Percentiles rank a stretch among this genome's conserved stretches.
phyloP scores from a whole-genome alignment of 2,797 vertebrate genomes.

The Loris lydekkerianus region DNA sequence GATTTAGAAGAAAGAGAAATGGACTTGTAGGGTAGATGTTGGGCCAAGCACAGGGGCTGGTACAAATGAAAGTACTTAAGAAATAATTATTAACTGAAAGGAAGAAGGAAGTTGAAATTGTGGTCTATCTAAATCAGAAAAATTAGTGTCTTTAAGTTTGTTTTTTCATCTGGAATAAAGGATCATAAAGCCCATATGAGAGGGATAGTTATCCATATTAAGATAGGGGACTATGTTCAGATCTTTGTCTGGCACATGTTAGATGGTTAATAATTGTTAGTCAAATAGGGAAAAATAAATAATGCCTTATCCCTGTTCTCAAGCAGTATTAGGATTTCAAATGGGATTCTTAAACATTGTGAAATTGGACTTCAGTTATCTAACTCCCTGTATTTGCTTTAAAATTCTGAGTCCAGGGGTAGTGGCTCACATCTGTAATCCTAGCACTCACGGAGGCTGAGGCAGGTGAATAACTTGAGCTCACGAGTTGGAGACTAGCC shows the following conservation, averaged over 20 bases:
- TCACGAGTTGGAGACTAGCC: too few relatives aligned
- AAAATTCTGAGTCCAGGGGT: neutral
- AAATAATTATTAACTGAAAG: neutral
- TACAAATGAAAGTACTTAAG: neutral
- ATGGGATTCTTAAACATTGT: neutral
- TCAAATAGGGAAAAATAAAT: slow-evolving; percentile 23
- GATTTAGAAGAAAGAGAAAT: neutral
- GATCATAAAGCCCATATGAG: neutral
- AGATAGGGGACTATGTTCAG: neutral
- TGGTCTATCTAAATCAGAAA: neutral
- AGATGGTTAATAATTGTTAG: slow-evolving; percentile 44
- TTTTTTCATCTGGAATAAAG: slow-evolving; percentile 36
- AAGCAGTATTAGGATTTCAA: neutral
- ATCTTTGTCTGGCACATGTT: slow-evolving; percentile 1
- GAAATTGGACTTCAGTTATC: neutral
- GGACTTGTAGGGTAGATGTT: accelerated
- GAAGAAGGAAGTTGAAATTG: neutral
- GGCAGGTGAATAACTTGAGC: too few relatives aligned
- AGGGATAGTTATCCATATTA: neutral
- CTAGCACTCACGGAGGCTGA: too few relatives aligned
- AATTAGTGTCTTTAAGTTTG: slow-evolving; percentile 41
- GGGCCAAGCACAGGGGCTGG: neutral
- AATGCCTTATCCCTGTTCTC: neutral
- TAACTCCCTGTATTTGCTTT: slow-evolving; percentile 45
- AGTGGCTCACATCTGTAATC: too few relatives aligned